Evolutionary conservation across 1,140 invertebrate genomes (phyloP).

Genomic region (Trichonephila inaurata): DNA sequence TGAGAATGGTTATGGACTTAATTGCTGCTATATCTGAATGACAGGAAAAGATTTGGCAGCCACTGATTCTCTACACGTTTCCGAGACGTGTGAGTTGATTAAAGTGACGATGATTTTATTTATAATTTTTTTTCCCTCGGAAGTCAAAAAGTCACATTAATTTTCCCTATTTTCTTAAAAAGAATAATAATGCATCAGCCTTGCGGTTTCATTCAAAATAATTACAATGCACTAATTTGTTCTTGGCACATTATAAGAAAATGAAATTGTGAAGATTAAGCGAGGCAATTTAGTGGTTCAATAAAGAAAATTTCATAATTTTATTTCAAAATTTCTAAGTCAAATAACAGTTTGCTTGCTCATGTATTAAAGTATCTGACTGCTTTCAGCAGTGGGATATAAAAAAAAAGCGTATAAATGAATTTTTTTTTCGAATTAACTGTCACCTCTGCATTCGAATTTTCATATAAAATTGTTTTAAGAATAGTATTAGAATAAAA

Average conservation of each 20-base stretch:
- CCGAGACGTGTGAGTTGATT: background rate
- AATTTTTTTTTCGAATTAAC: no score
- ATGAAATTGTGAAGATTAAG: background rate
- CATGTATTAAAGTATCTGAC: no score
- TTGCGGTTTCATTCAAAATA: background rate
- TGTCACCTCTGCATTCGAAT: no score
- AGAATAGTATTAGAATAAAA: no score
- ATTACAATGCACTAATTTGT: background rate
- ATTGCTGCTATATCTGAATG: background rate
- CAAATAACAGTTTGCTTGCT: no score
- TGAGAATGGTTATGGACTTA: background rate
- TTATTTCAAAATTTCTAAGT: no score
- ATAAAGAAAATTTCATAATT: no score
- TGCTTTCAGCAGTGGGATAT: no score
- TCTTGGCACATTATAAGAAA: background rate
- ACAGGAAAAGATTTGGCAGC: background rate
- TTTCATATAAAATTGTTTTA: no score
- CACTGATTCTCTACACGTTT: conserved; percentile 18
- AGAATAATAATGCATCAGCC: background rate
- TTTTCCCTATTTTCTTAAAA: background rate
- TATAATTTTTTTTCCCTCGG: background rate
- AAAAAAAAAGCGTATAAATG: no score
- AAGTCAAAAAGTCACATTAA: background rate
- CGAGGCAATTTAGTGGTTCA: no score
- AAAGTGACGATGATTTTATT: background rate